Percentiles rank a stretch among this genome's conserved stretches.
Conservation (phyloP, 2,797 vertebrate species). For the Melanotaenia nigrans region DNA sequence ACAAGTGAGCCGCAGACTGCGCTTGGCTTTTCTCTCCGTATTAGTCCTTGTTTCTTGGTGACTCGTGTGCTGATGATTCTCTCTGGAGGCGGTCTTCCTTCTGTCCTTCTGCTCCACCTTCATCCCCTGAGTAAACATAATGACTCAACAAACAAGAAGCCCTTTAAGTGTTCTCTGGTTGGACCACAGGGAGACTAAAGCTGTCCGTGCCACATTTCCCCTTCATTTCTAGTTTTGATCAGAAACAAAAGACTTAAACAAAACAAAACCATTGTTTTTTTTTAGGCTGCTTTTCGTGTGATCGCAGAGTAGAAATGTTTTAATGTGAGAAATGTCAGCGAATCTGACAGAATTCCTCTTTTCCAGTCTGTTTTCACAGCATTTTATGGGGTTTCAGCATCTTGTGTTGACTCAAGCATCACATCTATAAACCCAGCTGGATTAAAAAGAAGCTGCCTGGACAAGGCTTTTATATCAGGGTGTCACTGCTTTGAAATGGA, state of each 20-base stretch:
- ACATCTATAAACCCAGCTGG: too few species aligned
- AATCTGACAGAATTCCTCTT: too few species aligned
- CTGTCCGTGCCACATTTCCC: not conserved
- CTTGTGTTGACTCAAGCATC: too few species aligned
- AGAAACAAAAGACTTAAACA: too few species aligned
- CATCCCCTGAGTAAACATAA: not conserved
- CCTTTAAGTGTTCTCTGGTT: conserved; percentile 19
- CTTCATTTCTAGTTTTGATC: not conserved
- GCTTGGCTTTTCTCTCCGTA: not conserved
- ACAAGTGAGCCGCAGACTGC: not conserved
- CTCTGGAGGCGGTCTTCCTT: not conserved
- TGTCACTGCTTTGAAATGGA: too few species aligned
- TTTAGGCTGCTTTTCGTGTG: too few species aligned
- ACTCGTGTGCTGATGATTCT: not conserved
- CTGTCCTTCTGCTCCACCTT: not conserved
- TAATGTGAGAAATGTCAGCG: not conserved
- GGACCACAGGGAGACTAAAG: conserved; percentile 1
- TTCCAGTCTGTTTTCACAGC: too few species aligned
- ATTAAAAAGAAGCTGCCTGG: too few species aligned
- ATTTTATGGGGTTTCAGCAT: too few species aligned
- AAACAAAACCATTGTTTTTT: too few species aligned
- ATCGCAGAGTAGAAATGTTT: too few species aligned
- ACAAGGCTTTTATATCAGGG: too few species aligned
- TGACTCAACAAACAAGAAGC: not conserved
- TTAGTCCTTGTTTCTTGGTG: not conserved